phyloP scores from a whole-genome alignment of 2,113 vertebrate species.

The Podarcis cretensis region DNA sequence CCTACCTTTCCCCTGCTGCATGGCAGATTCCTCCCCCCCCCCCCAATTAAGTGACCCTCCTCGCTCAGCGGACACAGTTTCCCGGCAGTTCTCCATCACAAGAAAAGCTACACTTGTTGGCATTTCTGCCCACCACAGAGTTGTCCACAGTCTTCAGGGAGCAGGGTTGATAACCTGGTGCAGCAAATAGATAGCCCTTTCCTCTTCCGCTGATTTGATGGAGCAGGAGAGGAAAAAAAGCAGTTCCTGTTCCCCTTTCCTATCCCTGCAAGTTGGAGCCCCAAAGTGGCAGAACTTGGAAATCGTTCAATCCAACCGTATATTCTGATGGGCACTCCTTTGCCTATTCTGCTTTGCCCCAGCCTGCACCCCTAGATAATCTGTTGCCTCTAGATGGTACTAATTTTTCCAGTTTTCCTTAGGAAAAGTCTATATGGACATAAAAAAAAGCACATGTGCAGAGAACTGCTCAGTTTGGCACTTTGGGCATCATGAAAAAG shows the following conservation, averaged over 20 bases:
- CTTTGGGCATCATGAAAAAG: neutral
- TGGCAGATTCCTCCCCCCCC: neutral
- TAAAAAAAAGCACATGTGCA: too few species aligned
- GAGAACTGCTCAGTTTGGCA: neutral
- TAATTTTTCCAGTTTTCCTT: neutral
- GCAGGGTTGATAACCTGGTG: too few species aligned
- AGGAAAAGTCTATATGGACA: neutral
- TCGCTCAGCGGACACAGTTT: neutral
- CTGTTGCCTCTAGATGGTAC: rapidly evolving
- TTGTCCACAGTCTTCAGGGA: neutral
- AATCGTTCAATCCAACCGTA: neutral
- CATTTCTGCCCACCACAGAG: neutral
- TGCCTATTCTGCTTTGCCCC: neutral
- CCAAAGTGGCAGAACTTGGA: neutral
- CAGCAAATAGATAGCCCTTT: neutral
- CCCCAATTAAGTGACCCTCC: neutral
- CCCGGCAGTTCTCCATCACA: neutral
- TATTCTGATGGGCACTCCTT: neutral
- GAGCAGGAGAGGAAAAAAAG: too few species aligned
- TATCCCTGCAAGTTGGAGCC: neutral
- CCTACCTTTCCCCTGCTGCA: neutral
- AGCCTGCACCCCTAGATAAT: neutral
- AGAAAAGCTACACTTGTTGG: neutral
- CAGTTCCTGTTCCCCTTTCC: neutral
- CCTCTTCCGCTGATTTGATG: too few species aligned